Percentiles rank a stretch among this genome's conserved stretches.
phyloP scores from a whole-genome alignment of 2,888 invertebrate species.

The Sarcophaga carnaria region DNA sequence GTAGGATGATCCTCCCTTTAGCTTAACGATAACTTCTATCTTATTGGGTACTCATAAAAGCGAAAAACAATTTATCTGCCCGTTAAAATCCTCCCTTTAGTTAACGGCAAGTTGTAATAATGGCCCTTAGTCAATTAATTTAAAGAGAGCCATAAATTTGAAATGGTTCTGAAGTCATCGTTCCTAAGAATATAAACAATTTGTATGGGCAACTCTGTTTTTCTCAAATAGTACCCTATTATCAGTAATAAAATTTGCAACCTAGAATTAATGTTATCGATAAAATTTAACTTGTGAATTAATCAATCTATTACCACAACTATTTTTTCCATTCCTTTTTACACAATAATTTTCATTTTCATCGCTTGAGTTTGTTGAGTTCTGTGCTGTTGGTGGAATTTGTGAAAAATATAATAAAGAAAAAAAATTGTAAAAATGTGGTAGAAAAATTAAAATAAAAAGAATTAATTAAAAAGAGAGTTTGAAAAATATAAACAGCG shows the following conservation, averaged over 20 bases:
- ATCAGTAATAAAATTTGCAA: background rate
- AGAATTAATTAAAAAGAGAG: background rate
- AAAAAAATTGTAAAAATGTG: conserved; percentile 34
- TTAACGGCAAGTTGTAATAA: too few relatives aligned
- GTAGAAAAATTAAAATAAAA: conserved; percentile 29
- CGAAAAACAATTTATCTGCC: too few relatives aligned
- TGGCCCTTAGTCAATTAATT: too few relatives aligned
- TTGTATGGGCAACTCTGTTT: background rate
- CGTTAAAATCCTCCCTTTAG: too few relatives aligned
- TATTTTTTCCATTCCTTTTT: conserved; percentile 50
- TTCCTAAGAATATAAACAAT: too few relatives aligned
- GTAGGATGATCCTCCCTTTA: too few relatives aligned
- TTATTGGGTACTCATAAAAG: too few relatives aligned
- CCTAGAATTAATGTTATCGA: conserved; percentile 31
- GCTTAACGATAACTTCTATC: too few relatives aligned
- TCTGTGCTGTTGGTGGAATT: conserved; percentile 41
- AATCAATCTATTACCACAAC: conserved; percentile 31
- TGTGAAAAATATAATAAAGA: conserved; percentile 45
- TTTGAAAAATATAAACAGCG: background rate
- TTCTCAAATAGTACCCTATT: background rate
- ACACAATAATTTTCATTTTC: conserved; percentile 60
- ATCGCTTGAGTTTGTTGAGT: conserved; percentile 50
- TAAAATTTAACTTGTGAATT: conserved; percentile 17
- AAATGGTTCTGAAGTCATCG: too few relatives aligned
- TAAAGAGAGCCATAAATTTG: too few relatives aligned